Percentiles rank a stretch among this genome's conserved stretches.
phyloP scores from a whole-genome alignment of 1,140 invertebrate species.

The Drosophila auraria region DNA sequence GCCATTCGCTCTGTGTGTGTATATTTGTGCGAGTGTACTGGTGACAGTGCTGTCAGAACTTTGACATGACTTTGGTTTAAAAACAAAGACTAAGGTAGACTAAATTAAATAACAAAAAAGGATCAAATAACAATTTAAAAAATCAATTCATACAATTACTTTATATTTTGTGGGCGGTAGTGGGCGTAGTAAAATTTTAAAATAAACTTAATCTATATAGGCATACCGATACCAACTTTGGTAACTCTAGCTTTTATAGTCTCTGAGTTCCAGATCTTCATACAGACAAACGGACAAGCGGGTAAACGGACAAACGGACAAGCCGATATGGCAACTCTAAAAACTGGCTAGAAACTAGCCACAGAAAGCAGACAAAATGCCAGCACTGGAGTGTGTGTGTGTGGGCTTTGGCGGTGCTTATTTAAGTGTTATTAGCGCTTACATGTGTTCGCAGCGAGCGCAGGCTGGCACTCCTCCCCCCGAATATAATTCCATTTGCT shows the following conservation, averaged over 20 bases:
- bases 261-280: no score
- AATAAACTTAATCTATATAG: no score
- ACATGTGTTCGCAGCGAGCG: constrained; percentile 64
- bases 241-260: no score
- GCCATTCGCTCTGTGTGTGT: constrained; percentile 28
- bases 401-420: constrained; percentile 47
- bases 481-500: constrained; percentile 78
- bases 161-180: no score
- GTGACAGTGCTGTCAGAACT: not conserved
- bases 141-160: no score
- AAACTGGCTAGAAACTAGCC: not conserved
- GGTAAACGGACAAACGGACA: no score
- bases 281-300: no score
- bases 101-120: not conserved
- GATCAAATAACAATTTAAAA: no score
- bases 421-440: constrained; percentile 82
- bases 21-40: constrained; percentile 7
- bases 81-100: not conserved
- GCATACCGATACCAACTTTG: no score
- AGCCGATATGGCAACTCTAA: no score
- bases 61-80: not conserved
- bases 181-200: no score
- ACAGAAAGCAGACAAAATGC: not conserved
- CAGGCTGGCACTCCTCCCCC: constrained; percentile 4
- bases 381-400: constrained; percentile 20